Evolutionary conservation across 1,140 invertebrate genomes (phyloP), one percentile per base, ranked within the genome.

Genomic region (Monochamus saltuarius): DNA sequence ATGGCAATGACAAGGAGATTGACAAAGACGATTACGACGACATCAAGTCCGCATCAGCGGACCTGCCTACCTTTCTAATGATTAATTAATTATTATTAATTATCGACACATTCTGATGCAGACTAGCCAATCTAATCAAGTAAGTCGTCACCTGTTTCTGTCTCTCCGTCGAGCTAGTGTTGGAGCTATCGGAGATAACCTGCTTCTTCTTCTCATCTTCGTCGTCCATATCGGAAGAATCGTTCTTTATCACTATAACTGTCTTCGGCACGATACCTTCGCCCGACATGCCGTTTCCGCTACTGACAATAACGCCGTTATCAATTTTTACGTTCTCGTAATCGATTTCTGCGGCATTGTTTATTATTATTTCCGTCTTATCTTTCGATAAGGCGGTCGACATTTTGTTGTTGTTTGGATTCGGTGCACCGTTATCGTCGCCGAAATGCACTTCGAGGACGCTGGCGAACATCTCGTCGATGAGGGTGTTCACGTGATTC

Each of bases 381-480:
- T 46, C 34, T 40, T 53, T 17, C 17, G 7, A 19, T 16, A n/a
- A 45, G 2, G 6, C 7, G 42, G 40, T 7, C 45, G 53, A 54
- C 54, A 29, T 2, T 29, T 29, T 29, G 22, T 17, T 11, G 14
- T 50, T 50, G 13, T 34, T 10, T 10, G 17, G 7, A 50, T 50
- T 36, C 19, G 4, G 22, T 29, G 22, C 22, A 6, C 22, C 56
- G 19, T 40, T 56, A 14, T 64, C 53, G 16, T 50, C 47, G 13
- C 16, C 42, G 10, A 55, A 59, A 45, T 36, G 53, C n/a, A 65
- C 63, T 40, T 74, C 72, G 14, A 75, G 52, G 37, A 74, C 72
- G 53, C 70, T 71, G 8, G 73, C 73, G 43, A 75, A 73, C 73
- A 75, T 75, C 45, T 75, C 73, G 59, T 75, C 72, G 13, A 75